Base-by-base conservation (phyloP, 2,888 invertebrate genomes). In the Ichneumoninae sp. region DNA sequence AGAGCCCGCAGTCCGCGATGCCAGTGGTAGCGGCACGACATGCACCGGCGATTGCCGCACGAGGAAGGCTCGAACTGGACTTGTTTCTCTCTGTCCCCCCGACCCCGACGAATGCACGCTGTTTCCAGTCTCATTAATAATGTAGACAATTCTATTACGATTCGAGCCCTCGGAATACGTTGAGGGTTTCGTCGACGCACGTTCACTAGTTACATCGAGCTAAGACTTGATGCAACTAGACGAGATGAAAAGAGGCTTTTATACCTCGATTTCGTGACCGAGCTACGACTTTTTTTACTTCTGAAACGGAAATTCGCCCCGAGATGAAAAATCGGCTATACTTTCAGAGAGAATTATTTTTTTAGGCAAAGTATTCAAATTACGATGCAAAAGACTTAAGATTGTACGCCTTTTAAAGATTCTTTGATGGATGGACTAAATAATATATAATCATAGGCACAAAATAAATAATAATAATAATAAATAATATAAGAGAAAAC, bases 71-170 rank as follows among this genome's bases (percentile, higher is more conserved):
- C 47, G 76, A 7, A 19, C 52, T 13, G 68, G 68, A 57, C 66
- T 66, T 65, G 5, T 52, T 50, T 65, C 50, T 52, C 68, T 60
- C 13, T 71, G 16, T 66, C 50, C 66, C 44, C 40, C 71, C 50
- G 44, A 30, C 30, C 74, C 72, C 72, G 62, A 68, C 68, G 68
- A 85, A 80, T 82, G 69, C 82, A 85, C 72, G 65, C 33, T n/a
- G 86, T 84, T 62, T 78, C 86, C 83, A 86, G 87, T 80, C 88
- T 88, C 89, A 88, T 90, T 91, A 90, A 90, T 91, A 90, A 90
- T 91, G 89, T 87, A 90, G 88, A 89, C 89, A 88, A 91, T 90
- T 90, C 89, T 89, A 90, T 90, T 90, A 89, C 90, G 88, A 90
- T 89, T 82, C 85, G 84, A 87, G 79, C 79, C 78, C 57, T 44